A percentile compares a stretch with the other conserved stretches of the same genome.
These are phyloP conservation scores for Sebastes wilsoni DNA, from an alignment of 2,797 vertebrate species.

Conservation along the genomic window DNA sequence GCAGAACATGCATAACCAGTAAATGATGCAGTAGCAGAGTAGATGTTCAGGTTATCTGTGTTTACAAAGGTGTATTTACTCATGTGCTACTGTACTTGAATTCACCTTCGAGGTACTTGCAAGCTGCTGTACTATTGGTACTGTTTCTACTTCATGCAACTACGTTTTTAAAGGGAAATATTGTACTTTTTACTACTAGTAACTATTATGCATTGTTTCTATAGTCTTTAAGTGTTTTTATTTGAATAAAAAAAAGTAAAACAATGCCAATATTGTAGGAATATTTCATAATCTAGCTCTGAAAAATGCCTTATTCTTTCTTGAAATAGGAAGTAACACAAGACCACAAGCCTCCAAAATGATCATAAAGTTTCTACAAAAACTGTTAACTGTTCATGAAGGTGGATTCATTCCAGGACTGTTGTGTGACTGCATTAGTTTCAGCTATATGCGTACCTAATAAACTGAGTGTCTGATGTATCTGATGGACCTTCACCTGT, in stretches of 20 bases:
- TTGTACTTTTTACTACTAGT: not conserved
- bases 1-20: not conserved
- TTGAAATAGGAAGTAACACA: not conserved
- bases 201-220: not conserved
- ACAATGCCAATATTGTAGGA: not conserved
- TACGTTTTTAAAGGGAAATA: not conserved
- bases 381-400: not conserved
- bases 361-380: not conserved
- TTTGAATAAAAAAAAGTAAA: no score
- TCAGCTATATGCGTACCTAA: not conserved
- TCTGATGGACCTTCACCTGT: not conserved
- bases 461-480: not conserved
- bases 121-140: not conserved
- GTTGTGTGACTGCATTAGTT: not conserved
- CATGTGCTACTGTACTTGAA: no score
- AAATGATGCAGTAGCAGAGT: not conserved
- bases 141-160: not conserved
- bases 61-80: no score
- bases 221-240: not conserved
- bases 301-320: not conserved
- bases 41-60: not conserved
- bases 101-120: not conserved
- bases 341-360: not conserved
- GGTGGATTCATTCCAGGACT: not conserved
- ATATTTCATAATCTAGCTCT: not conserved